Evolutionary conservation across 2,888 invertebrate genomes (phyloP).

Genomic region (Trisateles emortualis): DNA sequence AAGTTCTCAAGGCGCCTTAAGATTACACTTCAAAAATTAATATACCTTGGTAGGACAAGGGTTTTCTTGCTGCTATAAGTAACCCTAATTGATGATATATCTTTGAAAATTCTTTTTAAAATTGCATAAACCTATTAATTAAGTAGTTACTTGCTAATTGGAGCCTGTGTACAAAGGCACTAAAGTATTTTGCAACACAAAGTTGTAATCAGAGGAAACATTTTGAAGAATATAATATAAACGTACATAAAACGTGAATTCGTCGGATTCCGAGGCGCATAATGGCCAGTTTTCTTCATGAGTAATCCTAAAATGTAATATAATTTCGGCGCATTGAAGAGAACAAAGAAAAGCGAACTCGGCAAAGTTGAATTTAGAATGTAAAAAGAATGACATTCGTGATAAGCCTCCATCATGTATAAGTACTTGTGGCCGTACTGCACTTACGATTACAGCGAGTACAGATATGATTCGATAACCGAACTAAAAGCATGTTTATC

Average conservation of each 20-base stretch:
- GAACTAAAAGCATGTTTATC: slow-evolving; percentile 52
- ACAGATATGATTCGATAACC: slow-evolving; percentile 43
- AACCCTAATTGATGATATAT: background rate
- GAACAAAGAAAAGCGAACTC: slow-evolving; percentile 27
- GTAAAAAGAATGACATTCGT: slow-evolving; percentile 23
- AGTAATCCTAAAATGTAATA: slow-evolving; percentile 16
- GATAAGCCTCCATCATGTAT: slow-evolving; percentile 23
- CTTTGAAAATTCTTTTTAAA: background rate
- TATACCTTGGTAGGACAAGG: slow-evolving; percentile 17
- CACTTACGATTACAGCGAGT: slow-evolving; percentile 40
- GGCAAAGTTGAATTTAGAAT: slow-evolving; percentile 19
- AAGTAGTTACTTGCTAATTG: too few relatives aligned
- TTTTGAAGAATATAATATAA: background rate
- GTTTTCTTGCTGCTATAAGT: background rate
- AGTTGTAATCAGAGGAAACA: background rate
- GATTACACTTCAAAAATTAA: too few relatives aligned
- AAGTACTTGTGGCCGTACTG: slow-evolving; percentile 1
- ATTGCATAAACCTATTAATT: background rate
- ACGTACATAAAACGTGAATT: slow-evolving; percentile 21
- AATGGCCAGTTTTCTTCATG: slow-evolving; percentile 16
- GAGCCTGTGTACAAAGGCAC: too few relatives aligned
- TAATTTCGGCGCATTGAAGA: slow-evolving; percentile 8
- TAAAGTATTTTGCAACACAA: background rate
- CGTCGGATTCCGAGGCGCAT: slow-evolving; percentile 13
- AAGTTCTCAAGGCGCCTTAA: slow-evolving; percentile 18